phyloP scores from a whole-genome alignment of 2,113 vertebrate species.

The Ascaphus truei region DNA sequence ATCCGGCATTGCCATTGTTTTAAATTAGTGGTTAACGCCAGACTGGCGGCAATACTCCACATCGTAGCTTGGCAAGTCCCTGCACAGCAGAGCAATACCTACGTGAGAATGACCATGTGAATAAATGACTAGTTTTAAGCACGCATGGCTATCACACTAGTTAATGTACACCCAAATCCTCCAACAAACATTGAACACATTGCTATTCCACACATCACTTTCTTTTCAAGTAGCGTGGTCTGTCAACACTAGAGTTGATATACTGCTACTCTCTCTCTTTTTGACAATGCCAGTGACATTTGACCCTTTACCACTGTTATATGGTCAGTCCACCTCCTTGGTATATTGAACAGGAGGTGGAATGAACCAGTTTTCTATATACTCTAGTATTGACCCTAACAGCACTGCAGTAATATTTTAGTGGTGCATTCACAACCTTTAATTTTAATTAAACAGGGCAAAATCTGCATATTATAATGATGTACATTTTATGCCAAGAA shows the following conservation, averaged over 20 bases:
- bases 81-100: too few relatives aligned
- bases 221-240: slow-evolving; percentile 6
- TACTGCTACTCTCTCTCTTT: slow-evolving; percentile 16
- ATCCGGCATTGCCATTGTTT: too few relatives aligned
- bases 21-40: too few relatives aligned
- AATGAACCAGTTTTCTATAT: neutral
- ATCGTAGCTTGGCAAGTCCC: too few relatives aligned
- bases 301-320: slow-evolving; percentile 27
- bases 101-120: too few relatives aligned
- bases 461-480: slow-evolving; percentile 1
- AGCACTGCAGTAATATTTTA: neutral
- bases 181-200: neutral
- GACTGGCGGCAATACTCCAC: too few relatives aligned
- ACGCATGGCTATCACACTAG: too few relatives aligned
- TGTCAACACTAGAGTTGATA: slow-evolving; percentile 25
- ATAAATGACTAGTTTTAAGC: too few relatives aligned
- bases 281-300: slow-evolving; percentile 39
- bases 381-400: neutral
- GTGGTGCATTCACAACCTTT: too few relatives aligned
- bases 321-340: slow-evolving; percentile 19
- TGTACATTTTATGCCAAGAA: neutral
- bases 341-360: slow-evolving; percentile 23
- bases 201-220: neutral
- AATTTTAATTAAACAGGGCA: neutral
- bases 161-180: neutral